Conservation (phyloP, 2,888 invertebrate species). For the Pristionchus arcanus region DNA sequence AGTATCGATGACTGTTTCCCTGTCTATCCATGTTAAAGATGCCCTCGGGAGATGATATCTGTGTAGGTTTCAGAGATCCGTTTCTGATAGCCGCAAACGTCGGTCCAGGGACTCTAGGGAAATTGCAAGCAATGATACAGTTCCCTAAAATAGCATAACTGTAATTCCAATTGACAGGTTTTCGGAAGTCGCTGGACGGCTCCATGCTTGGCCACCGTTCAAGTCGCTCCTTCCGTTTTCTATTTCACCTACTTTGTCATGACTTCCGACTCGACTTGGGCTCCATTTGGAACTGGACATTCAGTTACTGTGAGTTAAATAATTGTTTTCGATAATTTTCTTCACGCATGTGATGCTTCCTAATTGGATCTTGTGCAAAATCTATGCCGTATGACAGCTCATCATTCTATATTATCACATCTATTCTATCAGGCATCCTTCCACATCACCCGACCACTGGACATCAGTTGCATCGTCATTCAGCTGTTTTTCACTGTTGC, state of each 20-base stretch:
- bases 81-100: neutral
- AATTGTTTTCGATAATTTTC: too few species aligned
- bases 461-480: neutral
- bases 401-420: neutral
- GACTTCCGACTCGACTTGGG: neutral
- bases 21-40: too few species aligned
- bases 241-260: neutral
- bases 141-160: neutral
- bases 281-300: neutral
- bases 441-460: neutral
- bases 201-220: neutral
- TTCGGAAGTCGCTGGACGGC: neutral
- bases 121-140: neutral
- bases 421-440: neutral
- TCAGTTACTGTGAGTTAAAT: neutral
- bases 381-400: too few species aligned
- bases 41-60: neutral
- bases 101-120: neutral
- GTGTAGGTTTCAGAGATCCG: neutral
- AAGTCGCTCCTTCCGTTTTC: neutral
- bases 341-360: too few species aligned
- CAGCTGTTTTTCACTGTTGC: neutral
- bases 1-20: too few species aligned
- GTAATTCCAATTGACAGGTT: neutral
- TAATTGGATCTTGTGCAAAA: too few species aligned